Conservation (phyloP, 2,888 invertebrate species). For the Watsonalla binaria region DNA sequence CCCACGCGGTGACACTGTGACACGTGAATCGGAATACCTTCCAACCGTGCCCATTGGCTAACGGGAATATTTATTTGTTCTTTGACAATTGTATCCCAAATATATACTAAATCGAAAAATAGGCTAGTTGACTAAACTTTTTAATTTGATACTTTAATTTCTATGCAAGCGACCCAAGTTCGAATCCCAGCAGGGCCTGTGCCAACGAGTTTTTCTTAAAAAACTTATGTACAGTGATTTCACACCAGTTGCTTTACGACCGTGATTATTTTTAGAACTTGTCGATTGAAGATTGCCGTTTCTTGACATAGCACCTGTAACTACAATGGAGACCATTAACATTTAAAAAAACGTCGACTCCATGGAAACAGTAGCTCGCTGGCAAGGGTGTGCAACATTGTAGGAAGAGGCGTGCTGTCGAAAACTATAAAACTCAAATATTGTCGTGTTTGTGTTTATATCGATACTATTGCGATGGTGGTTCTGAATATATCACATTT, state of each 20-base stretch:
- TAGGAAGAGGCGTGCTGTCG: neutral
- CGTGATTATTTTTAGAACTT: no score
- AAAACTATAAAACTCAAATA: neutral
- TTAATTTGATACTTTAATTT: no score
- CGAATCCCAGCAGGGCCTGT: no score
- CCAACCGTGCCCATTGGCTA: constrained; percentile 12
- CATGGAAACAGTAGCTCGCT: neutral
- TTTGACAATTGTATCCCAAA: constrained; percentile 12
- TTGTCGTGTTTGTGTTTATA: neutral
- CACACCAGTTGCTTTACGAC: no score
- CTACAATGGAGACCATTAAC: neutral
- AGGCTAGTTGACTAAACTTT: no score
- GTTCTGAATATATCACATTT: neutral
- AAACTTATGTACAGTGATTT: no score
- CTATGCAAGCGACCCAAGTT: no score
- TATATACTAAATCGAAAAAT: no score
- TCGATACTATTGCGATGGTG: neutral
- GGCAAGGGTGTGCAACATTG: neutral
- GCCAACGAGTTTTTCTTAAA: no score
- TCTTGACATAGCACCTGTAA: no score
- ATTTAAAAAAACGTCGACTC: neutral
- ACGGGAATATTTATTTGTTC: constrained; percentile 12
- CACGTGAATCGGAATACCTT: constrained; percentile 25
- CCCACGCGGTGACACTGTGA: constrained; percentile 13
- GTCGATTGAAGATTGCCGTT: no score